These are phyloP conservation scores for Antrozous pallidus DNA, from an alignment of 2,797 vertebrate species.

Conservation along the genomic window DNA sequence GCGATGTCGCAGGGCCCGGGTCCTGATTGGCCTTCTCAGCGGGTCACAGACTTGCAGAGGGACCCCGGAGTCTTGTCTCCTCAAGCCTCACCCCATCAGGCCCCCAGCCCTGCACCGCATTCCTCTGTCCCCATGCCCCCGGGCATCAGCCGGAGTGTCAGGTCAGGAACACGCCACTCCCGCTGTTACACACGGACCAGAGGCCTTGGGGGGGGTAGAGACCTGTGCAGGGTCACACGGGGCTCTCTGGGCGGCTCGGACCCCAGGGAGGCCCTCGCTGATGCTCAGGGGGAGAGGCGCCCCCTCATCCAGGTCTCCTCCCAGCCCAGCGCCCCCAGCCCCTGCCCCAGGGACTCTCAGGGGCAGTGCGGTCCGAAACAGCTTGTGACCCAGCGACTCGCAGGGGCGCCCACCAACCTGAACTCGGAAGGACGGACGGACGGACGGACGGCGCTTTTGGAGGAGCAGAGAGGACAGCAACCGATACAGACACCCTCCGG, in stretches of 20 bases:
- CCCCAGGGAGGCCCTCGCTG: too few species aligned
- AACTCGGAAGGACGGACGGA: accelerated
- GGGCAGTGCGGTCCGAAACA: background rate
- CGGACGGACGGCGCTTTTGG: background rate
- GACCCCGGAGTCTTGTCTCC: background rate
- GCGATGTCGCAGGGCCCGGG: accelerated
- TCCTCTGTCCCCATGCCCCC: accelerated
- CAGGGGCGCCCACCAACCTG: background rate
- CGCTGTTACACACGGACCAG: too few species aligned
- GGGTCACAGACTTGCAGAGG: background rate
- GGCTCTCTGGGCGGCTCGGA: background rate
- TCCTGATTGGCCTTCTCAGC: accelerated
- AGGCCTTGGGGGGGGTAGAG: background rate
- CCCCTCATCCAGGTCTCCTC: background rate
- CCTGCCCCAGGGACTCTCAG: background rate
- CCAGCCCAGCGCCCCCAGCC: background rate
- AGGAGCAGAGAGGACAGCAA: background rate
- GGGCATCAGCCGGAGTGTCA: accelerated
- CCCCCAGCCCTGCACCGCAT: too few species aligned
- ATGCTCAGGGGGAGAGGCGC: too few species aligned
- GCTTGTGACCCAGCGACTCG: accelerated
- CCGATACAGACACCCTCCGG: background rate
- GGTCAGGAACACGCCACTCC: accelerated
- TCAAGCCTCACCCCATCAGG: too few species aligned
- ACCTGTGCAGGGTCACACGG: background rate